Evolutionary conservation across 2,888 invertebrate genomes (phyloP).

Genomic region (Parascotia fuliginaria): DNA sequence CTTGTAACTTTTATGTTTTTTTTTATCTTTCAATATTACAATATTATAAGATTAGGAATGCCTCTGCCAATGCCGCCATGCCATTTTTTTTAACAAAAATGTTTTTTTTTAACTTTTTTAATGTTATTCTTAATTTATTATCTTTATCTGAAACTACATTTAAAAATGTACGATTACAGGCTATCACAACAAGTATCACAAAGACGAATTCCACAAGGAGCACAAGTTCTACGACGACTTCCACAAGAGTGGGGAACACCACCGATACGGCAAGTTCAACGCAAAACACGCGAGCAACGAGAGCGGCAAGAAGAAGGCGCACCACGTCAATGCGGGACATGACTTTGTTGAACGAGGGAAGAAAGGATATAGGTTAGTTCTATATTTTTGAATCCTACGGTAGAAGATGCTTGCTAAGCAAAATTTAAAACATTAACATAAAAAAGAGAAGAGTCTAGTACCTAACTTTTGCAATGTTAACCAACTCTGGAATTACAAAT

Average conservation of each 20-base stretch:
- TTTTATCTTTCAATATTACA: too few species aligned
- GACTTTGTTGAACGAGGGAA: conserved; percentile 87
- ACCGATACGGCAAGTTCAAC: conserved; percentile 88
- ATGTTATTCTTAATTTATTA: too few species aligned
- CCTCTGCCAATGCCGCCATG: too few species aligned
- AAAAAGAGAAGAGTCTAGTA: too few species aligned
- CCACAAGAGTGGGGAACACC: conserved; percentile 90
- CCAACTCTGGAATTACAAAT: too few species aligned
- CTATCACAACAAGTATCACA: conserved; percentile 92
- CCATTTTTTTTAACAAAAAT: too few species aligned
- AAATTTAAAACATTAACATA: too few species aligned
- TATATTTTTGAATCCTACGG: not conserved
- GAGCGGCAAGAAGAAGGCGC: conserved; percentile 88
- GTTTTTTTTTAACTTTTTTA: too few species aligned
- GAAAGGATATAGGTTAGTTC: conserved; percentile 83
- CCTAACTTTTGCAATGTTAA: too few species aligned
- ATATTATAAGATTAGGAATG: too few species aligned
- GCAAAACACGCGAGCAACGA: conserved; percentile 88
- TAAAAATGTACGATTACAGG: conserved; percentile 59
- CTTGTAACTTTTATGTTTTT: too few species aligned
- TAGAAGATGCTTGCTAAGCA: too few species aligned
- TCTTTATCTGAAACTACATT: not conserved
- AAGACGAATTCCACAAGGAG: conserved; percentile 92
- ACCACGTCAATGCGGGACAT: conserved; percentile 86
- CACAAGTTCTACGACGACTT: conserved; percentile 92